phyloP scores from a whole-genome alignment of 2,113 vertebrate species.

The Siphamia tubifer region DNA sequence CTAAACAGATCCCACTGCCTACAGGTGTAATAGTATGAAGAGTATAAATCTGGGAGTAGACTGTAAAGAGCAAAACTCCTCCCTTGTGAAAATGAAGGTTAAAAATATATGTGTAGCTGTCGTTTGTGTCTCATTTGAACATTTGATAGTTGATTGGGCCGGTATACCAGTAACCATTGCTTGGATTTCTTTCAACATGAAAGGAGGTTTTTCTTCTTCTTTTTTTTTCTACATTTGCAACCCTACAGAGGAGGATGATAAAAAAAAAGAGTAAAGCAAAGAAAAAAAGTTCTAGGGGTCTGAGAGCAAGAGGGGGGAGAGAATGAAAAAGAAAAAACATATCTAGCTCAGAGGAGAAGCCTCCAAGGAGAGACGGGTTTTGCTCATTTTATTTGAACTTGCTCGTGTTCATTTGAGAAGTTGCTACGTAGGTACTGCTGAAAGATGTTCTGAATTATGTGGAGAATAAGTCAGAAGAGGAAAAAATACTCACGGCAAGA shows the following conservation, averaged over 20 bases:
- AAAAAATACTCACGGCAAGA: slow-evolving; percentile 1
- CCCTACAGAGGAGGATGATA: slow-evolving; percentile 21
- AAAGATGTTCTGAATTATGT: slow-evolving; percentile 29
- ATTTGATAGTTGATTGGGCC: slow-evolving; percentile 22
- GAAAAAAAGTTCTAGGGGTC: slow-evolving; percentile 22
- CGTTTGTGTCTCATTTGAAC: slow-evolving; percentile 19
- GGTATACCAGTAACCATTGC: slow-evolving; percentile 20
- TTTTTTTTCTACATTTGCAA: not conserved
- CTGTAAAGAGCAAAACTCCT: not conserved
- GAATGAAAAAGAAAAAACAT: slow-evolving; percentile 4
- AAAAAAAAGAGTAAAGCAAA: slow-evolving; percentile 25
- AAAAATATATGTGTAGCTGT: slow-evolving; percentile 24
- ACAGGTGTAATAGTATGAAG: not conserved
- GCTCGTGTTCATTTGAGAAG: slow-evolving; percentile 31
- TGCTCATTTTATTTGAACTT: slow-evolving; percentile 29
- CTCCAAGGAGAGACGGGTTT: slow-evolving; percentile 21
- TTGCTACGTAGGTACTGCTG: slow-evolving; percentile 2
- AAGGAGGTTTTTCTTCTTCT: not conserved
- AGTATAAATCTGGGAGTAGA: not conserved
- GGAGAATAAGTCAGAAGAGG: not conserved
- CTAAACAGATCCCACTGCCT: not conserved
- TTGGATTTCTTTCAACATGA: slow-evolving; percentile 28
- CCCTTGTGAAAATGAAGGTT: not conserved
- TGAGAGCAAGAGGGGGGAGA: not conserved
- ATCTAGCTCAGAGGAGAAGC: slow-evolving; percentile 22